These are phyloP conservation scores for Cryptoprocta ferox DNA, from an alignment of 2,797 vertebrate species.

Conservation along the genomic window DNA sequence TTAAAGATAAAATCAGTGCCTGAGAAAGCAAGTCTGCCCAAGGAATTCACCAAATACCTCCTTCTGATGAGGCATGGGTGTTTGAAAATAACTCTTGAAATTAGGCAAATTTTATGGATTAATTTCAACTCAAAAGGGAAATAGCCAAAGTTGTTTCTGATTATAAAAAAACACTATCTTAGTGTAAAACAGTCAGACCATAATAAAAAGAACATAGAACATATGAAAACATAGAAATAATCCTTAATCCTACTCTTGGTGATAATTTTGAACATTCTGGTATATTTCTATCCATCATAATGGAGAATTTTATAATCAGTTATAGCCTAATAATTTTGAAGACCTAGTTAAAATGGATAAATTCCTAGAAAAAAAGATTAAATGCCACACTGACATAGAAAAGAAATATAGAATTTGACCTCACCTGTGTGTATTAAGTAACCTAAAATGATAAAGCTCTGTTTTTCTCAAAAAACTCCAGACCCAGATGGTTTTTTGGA, in stretches of 20 bases:
- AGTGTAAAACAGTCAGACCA: neutral
- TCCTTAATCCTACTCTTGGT: neutral
- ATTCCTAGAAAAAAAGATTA: slow-evolving; percentile 19
- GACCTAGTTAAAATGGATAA: slow-evolving; percentile 4
- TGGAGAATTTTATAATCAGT: neutral
- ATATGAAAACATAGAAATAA: neutral
- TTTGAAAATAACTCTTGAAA: neutral
- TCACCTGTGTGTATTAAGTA: neutral
- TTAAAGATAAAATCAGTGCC: neutral
- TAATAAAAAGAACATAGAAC: neutral
- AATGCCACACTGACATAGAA: neutral
- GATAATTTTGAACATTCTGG: neutral
- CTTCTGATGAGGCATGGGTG: neutral
- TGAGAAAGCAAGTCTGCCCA: neutral
- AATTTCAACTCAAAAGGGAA: slow-evolving; percentile 26
- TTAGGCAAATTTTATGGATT: neutral
- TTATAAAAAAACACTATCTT: neutral
- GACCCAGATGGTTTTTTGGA: neutral
- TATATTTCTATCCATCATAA: neutral
- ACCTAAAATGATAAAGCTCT: slow-evolving; percentile 23
- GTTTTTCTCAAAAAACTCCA: slow-evolving; percentile 6
- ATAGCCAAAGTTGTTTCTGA: neutral
- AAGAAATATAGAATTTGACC: neutral
- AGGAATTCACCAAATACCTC: neutral
- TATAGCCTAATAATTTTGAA: neutral